phyloP scores from a whole-genome alignment of 2,888 invertebrate genomes.

The Perizoma affinitatum region DNA sequence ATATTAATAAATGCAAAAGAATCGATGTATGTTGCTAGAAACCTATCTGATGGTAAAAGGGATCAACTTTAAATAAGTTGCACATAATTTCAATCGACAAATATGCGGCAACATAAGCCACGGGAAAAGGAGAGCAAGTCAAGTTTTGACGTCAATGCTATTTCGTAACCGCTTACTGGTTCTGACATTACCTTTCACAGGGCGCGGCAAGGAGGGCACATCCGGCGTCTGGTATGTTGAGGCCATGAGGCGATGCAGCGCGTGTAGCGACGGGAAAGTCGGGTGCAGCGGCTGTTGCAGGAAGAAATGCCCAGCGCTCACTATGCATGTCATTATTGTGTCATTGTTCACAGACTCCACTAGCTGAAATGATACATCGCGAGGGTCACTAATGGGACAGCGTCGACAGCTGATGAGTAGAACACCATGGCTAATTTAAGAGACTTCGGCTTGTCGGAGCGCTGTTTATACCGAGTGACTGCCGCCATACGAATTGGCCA shows the following conservation, averaged over 20 bases:
- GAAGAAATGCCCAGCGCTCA: slow-evolving; percentile 95
- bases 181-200: slow-evolving; percentile 86
- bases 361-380: slow-evolving; percentile 85
- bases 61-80: neutral
- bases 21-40: too few species aligned
- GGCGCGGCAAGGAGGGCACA: slow-evolving; percentile 91
- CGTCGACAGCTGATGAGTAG: neutral
- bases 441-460: too few species aligned
- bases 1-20: too few species aligned
- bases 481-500: too few species aligned
- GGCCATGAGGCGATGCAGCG: slow-evolving; percentile 92
- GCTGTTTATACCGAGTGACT: too few species aligned
- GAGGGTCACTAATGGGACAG: slow-evolving; percentile 1
- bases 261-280: slow-evolving; percentile 92
- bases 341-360: slow-evolving; percentile 97
- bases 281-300: slow-evolving; percentile 98
- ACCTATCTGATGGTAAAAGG: too few species aligned
- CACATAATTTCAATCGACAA: slow-evolving; percentile 13
- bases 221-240: slow-evolving; percentile 90
- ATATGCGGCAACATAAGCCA: slow-evolving; percentile 15
- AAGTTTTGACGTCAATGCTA: slow-evolving; percentile 33
- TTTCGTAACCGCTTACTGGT: slow-evolving; percentile 38
- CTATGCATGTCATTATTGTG: slow-evolving; percentile 93
- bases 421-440: neutral
- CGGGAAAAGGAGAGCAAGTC: slow-evolving; percentile 36